A percentile compares a stretch with the other conserved stretches of the same genome.
Evolutionary conservation across 2,113 vertebrate species (phyloP).

Genomic region (Podarcis muralis): DNA sequence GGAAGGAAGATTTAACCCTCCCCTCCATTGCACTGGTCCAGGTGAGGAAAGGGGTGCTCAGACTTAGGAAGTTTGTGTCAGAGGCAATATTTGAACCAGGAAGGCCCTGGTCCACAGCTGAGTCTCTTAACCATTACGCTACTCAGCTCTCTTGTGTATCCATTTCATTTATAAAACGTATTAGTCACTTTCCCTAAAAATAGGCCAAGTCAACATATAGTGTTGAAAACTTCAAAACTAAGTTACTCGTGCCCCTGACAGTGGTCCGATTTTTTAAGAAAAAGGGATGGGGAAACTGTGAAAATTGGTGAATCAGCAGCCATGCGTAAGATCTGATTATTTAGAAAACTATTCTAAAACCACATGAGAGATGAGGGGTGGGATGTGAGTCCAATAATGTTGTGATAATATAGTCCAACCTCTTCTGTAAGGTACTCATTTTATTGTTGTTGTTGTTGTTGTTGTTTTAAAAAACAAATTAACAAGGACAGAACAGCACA

Average conservation of each 20-base stretch:
- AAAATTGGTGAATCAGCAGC: neutral
- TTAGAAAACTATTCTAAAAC: neutral
- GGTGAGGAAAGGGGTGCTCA: no score
- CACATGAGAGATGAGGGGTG: neutral
- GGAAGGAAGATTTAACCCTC: no score
- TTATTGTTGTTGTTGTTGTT: no score
- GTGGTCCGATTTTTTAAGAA: neutral
- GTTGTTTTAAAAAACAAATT: neutral
- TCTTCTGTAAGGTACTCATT: neutral
- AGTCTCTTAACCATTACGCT: neutral
- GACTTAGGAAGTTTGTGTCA: neutral
- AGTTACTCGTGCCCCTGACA: no score
- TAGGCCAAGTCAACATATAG: neutral
- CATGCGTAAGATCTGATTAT: neutral
- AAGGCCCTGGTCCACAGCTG: neutral
- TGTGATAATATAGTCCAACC: neutral
- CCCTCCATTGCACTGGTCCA: neutral
- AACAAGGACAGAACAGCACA: neutral
- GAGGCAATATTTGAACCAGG: neutral
- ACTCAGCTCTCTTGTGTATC: neutral
- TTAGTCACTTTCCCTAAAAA: neutral
- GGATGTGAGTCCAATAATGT: neutral
- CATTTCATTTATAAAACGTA: neutral
- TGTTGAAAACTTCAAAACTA: neutral
- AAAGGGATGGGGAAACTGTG: neutral